Base-by-base conservation (phyloP, 2,888 invertebrate species). In the Dascillus cervinus region DNA sequence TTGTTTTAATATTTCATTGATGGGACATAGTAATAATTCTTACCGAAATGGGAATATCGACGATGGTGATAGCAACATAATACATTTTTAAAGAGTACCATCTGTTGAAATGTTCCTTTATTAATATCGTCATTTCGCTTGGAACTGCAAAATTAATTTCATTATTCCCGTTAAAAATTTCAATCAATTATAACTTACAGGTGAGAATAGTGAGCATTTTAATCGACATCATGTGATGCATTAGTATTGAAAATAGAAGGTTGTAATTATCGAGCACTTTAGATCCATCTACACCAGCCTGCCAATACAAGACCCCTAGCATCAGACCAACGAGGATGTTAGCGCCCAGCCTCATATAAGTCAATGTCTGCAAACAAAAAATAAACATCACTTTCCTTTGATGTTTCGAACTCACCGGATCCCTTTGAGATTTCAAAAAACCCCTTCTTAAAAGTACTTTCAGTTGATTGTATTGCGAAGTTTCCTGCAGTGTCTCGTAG, bases 161-260 rank as follows among this genome's bases (percentile, higher is more conserved):
- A 17, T 6, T 17, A 17, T 17, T 17, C 8, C 8, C 4, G 5
- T 17, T 17, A 17, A 6, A 17, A 6, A 8, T 17, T 11, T 19
- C 26, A n/a, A n/a, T n/a, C n/a, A n/a, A n/a, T 9, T 11, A 32
- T 13, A 28, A 72, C 82, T 75, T 66, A 88, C 88, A 88, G 6
- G 87, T 88, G 15, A 89, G 71, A 39, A 88, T 83, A 1, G 87
- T 88, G 11, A 89, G 69, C 88, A 89, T 88, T 86, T 88, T 88
- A 0, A 87, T 83, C 2, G 86, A 82, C 83, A 88, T 86, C 72
- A 87, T 90, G 52, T 91, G 84, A 63, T 95, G 94, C 72, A 95
- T 86, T 36, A 94, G 72, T 49, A 91, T 86, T 15, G 91, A 85
- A 64, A 95, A 95, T 5, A 94, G 67, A 37, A 91, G 74, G 65